These are phyloP conservation scores for Drosophila leontia DNA, from an alignment of 1,140 invertebrate species.

Conservation along the genomic window DNA sequence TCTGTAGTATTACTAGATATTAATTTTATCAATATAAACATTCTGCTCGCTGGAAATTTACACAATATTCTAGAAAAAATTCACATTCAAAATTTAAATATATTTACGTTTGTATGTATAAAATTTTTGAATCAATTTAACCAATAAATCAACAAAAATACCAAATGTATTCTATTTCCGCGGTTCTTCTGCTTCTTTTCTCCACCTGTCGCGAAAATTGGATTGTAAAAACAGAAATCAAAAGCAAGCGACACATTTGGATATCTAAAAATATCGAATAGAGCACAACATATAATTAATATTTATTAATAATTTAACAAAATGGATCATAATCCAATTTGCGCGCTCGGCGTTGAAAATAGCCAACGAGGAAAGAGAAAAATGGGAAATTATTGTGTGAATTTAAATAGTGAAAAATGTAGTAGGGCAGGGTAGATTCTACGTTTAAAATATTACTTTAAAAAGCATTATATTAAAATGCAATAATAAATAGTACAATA, in stretches of 20 bases:
- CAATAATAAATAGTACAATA: background rate
- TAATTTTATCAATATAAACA: background rate
- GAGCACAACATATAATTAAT: conserved; percentile 16
- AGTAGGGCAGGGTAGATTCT: background rate
- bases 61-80: background rate
- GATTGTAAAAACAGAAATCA: conserved; percentile 8
- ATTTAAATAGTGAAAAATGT: background rate
- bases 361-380: background rate
- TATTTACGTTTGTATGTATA: background rate
- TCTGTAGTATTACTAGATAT: background rate
- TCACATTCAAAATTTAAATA: background rate
- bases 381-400: background rate
- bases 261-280: conserved; percentile 30
- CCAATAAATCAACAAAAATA: conserved; percentile 3
- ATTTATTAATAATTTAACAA: conserved; percentile 26
- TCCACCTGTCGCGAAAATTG: background rate
- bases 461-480: background rate
- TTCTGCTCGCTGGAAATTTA: background rate
- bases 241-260: background rate
- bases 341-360: background rate
- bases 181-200: conserved; percentile 3
- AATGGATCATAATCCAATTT: conserved; percentile 18
- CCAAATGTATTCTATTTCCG: background rate
- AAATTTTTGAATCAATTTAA: background rate
- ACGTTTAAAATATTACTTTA: no score